Percentiles rank a stretch among this genome's conserved stretches.
These are phyloP conservation scores for Odontocerum albicorne DNA, from an alignment of 2,888 invertebrate genomes.

Conservation along the genomic window DNA sequence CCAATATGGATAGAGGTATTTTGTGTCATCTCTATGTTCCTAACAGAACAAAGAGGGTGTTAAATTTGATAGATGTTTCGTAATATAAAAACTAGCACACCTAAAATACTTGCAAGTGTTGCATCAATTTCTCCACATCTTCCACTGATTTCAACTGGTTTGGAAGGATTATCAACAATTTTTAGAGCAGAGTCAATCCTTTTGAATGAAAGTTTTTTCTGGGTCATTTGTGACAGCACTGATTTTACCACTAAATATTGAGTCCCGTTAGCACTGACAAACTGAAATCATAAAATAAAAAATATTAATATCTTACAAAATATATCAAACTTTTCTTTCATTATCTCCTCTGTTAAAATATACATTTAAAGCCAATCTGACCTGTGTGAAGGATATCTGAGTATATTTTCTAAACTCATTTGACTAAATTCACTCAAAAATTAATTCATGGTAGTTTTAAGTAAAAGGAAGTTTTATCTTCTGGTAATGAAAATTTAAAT, in stretches of 20 bases:
- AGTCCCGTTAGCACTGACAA: constrained; percentile 63
- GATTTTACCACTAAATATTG: constrained; percentile 67
- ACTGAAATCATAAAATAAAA: constrained; percentile 18
- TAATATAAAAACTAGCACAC: constrained; percentile 39
- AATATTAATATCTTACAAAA: too few species aligned
- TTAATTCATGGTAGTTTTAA: too few species aligned
- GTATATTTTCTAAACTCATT: too few species aligned
- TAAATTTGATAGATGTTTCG: not conserved
- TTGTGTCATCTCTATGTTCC: too few species aligned
- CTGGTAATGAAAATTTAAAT: too few species aligned
- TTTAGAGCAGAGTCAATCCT: constrained; percentile 69
- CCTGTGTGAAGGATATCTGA: too few species aligned
- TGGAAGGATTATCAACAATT: constrained; percentile 51
- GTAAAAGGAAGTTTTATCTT: too few species aligned
- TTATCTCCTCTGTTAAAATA: too few species aligned
- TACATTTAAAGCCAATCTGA: too few species aligned
- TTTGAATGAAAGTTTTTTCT: constrained; percentile 61
- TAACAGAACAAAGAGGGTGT: not conserved
- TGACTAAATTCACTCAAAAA: too few species aligned
- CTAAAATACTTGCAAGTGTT: constrained; percentile 68
- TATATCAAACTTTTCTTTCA: too few species aligned
- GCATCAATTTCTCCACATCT: constrained; percentile 73
- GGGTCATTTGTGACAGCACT: constrained; percentile 64
- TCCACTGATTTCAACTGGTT: constrained; percentile 61
- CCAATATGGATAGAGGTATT: too few species aligned